These are phyloP conservation scores for Aphelocoma coerulescens DNA, from an alignment of 2,113 vertebrate genomes.

Conservation along the genomic window DNA sequence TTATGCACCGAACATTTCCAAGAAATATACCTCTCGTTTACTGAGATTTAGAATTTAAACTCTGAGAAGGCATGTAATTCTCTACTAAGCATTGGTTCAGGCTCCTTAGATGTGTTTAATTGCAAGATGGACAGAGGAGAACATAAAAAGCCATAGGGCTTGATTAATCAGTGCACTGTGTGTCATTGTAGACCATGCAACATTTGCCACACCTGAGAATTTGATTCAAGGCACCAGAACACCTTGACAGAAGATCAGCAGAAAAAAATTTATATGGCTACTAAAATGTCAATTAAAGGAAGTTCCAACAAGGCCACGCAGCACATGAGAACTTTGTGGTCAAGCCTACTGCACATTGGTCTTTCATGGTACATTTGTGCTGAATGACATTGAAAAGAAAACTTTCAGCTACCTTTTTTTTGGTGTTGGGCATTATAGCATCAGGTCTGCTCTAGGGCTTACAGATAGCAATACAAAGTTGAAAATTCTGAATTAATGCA, in stretches of 20 bases:
- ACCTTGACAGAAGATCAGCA: neutral
- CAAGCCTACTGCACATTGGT: neutral
- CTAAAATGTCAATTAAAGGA: neutral
- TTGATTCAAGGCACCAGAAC: neutral
- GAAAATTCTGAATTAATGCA: neutral
- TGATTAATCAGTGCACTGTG: neutral
- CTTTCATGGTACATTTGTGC: neutral
- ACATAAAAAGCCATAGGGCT: neutral
- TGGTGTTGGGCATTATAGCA: neutral
- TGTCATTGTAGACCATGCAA: neutral
- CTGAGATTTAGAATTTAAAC: neutral
- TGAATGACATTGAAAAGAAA: neutral
- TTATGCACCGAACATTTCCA: neutral
- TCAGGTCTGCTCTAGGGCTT: neutral
- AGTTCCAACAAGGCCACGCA: neutral
- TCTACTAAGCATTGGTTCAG: neutral
- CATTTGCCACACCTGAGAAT: neutral
- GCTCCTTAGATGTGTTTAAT: neutral
- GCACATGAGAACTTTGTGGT: neutral
- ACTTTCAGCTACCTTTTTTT: neutral
- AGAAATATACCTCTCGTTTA: neutral
- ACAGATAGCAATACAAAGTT: neutral
- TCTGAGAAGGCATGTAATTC: neutral
- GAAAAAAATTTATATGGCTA: neutral
- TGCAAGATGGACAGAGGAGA: neutral